phyloP scores from a whole-genome alignment of 1,140 invertebrate genomes.

The Dreissena polymorpha region DNA sequence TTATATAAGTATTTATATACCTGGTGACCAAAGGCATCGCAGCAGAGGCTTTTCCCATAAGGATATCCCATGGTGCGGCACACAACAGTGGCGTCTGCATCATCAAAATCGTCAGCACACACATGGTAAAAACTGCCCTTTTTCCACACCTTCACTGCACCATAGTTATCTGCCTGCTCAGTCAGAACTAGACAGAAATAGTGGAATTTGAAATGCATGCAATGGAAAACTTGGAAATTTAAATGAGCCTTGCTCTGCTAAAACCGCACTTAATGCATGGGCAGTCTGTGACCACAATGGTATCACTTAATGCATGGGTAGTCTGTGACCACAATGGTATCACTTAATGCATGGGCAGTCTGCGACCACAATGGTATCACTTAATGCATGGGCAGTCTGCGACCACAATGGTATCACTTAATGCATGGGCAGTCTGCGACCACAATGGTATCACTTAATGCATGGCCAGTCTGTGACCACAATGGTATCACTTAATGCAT shows the following conservation, averaged over 20 bases:
- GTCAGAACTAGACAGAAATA: conserved; percentile 59
- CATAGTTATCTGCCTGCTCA: conserved; percentile 61
- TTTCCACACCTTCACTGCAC: conserved; percentile 62
- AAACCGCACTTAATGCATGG: not conserved
- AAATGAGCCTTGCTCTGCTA: not conserved
- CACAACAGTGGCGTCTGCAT: conserved; percentile 64
- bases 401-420: no score
- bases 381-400: no score
- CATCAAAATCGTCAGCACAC: conserved; percentile 70
- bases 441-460: no score
- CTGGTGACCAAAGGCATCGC: conserved; percentile 59
- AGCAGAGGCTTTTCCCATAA: conserved; percentile 64
- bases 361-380: no score
- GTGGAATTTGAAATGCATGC: not conserved
- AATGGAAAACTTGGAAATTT: not conserved
- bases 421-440: no score
- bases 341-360: no score
- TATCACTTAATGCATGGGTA: no score
- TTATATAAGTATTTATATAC: not conserved
- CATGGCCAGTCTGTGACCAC: no score
- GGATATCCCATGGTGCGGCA: conserved; percentile 71
- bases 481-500: no score
- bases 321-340: no score
- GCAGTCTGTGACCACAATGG: no score
- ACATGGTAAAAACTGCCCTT: conserved; percentile 61